These are phyloP conservation scores for Lophius piscatorius DNA, from an alignment of 2,113 vertebrate genomes.

Conservation along the genomic window DNA sequence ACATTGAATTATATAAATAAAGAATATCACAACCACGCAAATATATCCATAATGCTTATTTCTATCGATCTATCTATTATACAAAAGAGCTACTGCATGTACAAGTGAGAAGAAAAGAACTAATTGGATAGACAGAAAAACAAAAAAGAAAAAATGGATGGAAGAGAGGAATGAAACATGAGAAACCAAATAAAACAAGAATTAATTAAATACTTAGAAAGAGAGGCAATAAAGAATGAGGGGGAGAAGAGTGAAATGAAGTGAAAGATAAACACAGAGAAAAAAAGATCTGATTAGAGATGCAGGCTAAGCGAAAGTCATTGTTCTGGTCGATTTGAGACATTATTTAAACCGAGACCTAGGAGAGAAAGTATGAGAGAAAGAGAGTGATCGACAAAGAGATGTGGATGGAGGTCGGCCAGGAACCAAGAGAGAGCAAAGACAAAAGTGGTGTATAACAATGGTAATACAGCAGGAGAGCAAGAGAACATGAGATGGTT, in stretches of 20 bases:
- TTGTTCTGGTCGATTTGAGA: conserved; percentile 80
- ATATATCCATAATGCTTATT: conserved; percentile 23
- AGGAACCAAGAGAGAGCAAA: conserved; percentile 27
- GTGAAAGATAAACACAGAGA: conserved; percentile 67
- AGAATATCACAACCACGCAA: neutral
- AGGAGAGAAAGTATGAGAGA: conserved; percentile 50
- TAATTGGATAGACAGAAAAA: neutral
- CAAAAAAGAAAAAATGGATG: conserved; percentile 8
- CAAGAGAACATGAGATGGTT: neutral
- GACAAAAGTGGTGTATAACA: conserved; percentile 22
- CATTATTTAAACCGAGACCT: conserved; percentile 74
- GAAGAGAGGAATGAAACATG: conserved; percentile 37
- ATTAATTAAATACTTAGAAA: conserved; percentile 58
- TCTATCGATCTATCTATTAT: conserved; percentile 27
- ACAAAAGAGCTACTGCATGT: conserved; percentile 20
- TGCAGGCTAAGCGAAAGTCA: conserved; percentile 76
- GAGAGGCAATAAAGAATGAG: conserved; percentile 45
- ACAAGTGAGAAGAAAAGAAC: conserved; percentile 1
- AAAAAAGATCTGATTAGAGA: conserved; percentile 72
- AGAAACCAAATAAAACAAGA: conserved; percentile 38
- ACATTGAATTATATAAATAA: no score
- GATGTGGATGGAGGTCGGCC: conserved; percentile 26
- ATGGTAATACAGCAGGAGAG: conserved; percentile 4
- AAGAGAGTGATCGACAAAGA: conserved; percentile 47
- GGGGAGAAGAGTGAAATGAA: conserved; percentile 55